Evolutionary conservation across 2,797 vertebrate species (phyloP), one percentile per base, ranked within the genome.

Genomic region (Anabacerthia variegaticeps): DNA sequence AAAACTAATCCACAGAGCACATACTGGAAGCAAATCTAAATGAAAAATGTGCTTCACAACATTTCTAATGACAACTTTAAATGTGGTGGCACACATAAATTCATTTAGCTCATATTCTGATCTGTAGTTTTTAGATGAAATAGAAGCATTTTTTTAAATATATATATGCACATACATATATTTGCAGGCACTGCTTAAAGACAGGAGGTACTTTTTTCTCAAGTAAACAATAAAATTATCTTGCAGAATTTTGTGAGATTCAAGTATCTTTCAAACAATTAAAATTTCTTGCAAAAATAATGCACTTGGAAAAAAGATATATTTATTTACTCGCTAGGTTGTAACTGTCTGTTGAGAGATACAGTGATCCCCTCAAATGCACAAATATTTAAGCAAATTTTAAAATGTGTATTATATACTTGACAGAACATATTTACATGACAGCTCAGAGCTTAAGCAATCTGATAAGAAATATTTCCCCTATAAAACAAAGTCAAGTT

Each of bases 381-480:
- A 97, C 96, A 98, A 97, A 98, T 97, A 97, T 98, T 98, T 98
- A 97, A 97, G 98, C 95, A 97, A 97, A 95, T 97, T 97, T 97
- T 94, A 85, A 97, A 97, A 97, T 95, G 90, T 97, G 94, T 92
- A 97, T 93, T 94, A 96, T 95, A 94, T 97, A 97, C 96, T 97
- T 96, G 95, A 97, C 88, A 90, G 94, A 97, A 97, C 37, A 56
- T 96, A 95, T 97, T 96, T 96, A 95, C 93, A 91, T 89, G 96
- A 97, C 93, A 97, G 89, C 96, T 97, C 85, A 89, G 88, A 95
- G 92, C 95, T 97, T 96, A 97, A 96, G 96, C 85, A 96, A 96
- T 96, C 95, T 96, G 96, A 97, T 97, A 94, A 95, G 95, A 98
- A 98, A 96, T 96, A 97, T 86, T 97, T 93, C 93, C 66, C 80